Percentiles rank a stretch among this genome's conserved stretches.
phyloP scores from a whole-genome alignment of 2,888 invertebrate species.

The Acronicta aceris region DNA sequence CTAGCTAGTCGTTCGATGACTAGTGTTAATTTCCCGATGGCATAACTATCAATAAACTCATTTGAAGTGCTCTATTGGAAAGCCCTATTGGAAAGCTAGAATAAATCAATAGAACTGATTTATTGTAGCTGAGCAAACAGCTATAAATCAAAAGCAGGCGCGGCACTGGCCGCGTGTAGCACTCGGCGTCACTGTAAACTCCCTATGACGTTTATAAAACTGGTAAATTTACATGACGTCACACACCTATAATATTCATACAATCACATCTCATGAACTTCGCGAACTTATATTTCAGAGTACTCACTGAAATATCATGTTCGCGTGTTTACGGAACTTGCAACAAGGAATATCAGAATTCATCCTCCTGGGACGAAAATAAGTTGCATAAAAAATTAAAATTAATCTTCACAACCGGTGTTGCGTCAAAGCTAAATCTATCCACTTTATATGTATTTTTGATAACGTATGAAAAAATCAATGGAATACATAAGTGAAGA shows the following conservation, averaged over 20 bases:
- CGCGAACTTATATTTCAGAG: background rate
- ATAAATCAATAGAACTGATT: constrained; percentile 81
- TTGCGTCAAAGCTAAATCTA: constrained; percentile 1
- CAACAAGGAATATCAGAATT: constrained; percentile 1
- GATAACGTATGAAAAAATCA: too few species aligned
- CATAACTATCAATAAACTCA: constrained; percentile 52
- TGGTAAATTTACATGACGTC: constrained; percentile 29
- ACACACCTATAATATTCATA: constrained; percentile 6
- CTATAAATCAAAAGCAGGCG: constrained; percentile 77
- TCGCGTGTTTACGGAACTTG: background rate
- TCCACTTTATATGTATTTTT: too few species aligned
- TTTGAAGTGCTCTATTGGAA: constrained; percentile 55
- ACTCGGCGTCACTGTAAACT: constrained; percentile 17
- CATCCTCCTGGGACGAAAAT: constrained; percentile 1
- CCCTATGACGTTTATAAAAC: constrained; percentile 24
- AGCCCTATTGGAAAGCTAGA: constrained; percentile 58
- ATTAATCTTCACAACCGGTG: constrained; percentile 30
- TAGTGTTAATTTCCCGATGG: constrained; percentile 24
- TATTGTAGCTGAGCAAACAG: constrained; percentile 77
- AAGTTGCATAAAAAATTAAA: constrained; percentile 40
- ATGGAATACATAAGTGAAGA: too few species aligned
- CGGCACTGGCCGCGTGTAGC: constrained; percentile 39
- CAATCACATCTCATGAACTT: background rate
- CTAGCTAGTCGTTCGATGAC: background rate
- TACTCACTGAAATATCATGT: background rate